These are phyloP conservation scores for Falco columbarius DNA, from an alignment of 2,797 vertebrate genomes.

Conservation along the genomic window DNA sequence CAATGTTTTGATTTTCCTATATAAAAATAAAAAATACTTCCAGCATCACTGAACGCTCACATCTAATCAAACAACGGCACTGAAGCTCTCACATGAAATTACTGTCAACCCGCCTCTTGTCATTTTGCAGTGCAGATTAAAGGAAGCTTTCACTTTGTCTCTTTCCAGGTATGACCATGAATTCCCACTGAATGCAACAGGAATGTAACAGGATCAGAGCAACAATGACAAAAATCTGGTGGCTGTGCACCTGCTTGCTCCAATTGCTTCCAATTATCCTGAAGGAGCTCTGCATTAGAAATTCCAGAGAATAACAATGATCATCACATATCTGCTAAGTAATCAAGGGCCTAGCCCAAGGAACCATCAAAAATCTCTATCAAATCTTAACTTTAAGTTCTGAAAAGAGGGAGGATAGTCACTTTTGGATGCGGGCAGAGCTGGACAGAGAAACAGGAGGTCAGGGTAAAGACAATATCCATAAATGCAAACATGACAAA, in stretches of 20 bases:
- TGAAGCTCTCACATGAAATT: conserved; percentile 26
- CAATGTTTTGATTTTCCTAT: not conserved
- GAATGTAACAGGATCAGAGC: not conserved
- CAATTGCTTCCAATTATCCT: not conserved
- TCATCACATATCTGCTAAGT: not conserved
- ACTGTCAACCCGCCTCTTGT: not conserved
- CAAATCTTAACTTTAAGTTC: not conserved
- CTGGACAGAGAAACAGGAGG: not conserved
- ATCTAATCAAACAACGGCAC: conserved; percentile 29
- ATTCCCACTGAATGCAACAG: not conserved
- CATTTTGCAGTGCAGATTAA: not conserved
- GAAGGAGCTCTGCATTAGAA: not conserved
- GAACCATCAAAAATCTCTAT: not conserved
- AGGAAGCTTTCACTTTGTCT: not conserved
- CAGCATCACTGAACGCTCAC: not conserved
- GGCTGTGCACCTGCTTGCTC: not conserved
- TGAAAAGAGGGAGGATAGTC: not conserved
- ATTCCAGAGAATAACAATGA: not conserved
- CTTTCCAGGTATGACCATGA: not conserved
- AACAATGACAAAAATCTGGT: not conserved
- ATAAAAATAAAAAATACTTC: conserved; percentile 22
- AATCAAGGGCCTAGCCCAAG: not conserved
- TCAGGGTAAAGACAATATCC: not conserved
- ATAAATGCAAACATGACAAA: not conserved
- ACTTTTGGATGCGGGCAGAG: not conserved